phyloP scores from a whole-genome alignment of 2,113 vertebrate species.

The Oceanites oceanicus region DNA sequence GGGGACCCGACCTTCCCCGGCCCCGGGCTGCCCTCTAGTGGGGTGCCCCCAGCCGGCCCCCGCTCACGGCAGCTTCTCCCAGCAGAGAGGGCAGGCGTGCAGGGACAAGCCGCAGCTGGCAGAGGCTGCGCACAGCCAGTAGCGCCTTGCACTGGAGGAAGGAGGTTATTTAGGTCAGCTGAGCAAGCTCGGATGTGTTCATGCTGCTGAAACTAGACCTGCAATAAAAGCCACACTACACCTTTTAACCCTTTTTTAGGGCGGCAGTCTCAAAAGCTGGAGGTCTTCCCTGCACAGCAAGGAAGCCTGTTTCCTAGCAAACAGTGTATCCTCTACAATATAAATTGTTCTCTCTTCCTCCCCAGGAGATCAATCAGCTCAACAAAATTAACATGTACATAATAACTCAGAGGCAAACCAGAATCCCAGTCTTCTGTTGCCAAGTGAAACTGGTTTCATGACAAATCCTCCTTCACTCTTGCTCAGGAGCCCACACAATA shows the following conservation, averaged over 20 bases:
- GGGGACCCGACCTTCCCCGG: neutral
- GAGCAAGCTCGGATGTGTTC: neutral
- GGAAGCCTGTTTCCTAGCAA: neutral
- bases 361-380: neutral
- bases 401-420: neutral
- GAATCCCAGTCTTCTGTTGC: neutral
- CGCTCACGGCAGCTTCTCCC: neutral
- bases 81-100: neutral
- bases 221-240: neutral
- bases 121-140: neutral
- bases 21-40: constrained; percentile 48
- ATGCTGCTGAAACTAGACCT: neutral
- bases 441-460: neutral
- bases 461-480: neutral
- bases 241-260: neutral
- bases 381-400: neutral
- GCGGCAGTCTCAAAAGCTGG: neutral
- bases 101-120: neutral
- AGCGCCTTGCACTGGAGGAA: neutral
- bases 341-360: neutral
- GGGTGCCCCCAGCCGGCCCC: neutral
- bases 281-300: neutral
- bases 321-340: neutral
- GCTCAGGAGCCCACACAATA: neutral
- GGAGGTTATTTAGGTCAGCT: constrained; percentile 33